Evolutionary conservation across 2,113 vertebrate genomes (phyloP), one percentile per base, ranked within the genome.

Genomic region (Rhizomys pruinosus): DNA sequence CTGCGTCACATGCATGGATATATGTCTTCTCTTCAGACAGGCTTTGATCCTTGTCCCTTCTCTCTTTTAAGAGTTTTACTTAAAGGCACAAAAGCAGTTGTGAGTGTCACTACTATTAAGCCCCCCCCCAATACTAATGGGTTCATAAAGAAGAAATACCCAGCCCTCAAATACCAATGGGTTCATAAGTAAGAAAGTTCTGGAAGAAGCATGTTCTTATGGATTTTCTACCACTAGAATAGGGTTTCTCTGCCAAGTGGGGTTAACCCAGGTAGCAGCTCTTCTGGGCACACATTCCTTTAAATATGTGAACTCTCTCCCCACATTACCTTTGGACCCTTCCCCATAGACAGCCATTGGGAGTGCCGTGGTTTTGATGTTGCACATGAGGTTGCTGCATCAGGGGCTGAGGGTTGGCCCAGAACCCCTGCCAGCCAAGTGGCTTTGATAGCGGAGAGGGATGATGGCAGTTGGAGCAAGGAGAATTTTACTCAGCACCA

Each of bases 221-320:
- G 2, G 8, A 7, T 44, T 69, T 39, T n/a, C 25, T 0, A 7
- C 47, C 23, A 0, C 12, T 10, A 64, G 37, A 37, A 44, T 25
- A 8, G 39, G 47, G 55, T 16, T 59, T 78, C 37, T 29, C 44
- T n/a, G 37, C 3, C 2, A 55, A 37, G n/a, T 7, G 44, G 68
- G 7, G 29, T 10, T 47, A 23, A 47, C n/a, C 34, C 71, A 0
- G 59, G 17, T 8, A 0, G 2, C 0, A 10, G n/a, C n/a, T 59
- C 37, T 34, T n/a, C 44, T 47, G 4, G 0, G 0, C 3, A 8
- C 4, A 4, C 8, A 4, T 59, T 69, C 27, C 42, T 47, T 34
- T 47, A 77, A 12, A 3, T 1, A 9, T 52, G 5, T 2, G 20
- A 2, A 4, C 0, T 5, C 3, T n/a, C 42, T 22, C 9, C 19